Base-by-base conservation (phyloP, 2,888 invertebrate species). In the Cataglyphis cursor region DNA sequence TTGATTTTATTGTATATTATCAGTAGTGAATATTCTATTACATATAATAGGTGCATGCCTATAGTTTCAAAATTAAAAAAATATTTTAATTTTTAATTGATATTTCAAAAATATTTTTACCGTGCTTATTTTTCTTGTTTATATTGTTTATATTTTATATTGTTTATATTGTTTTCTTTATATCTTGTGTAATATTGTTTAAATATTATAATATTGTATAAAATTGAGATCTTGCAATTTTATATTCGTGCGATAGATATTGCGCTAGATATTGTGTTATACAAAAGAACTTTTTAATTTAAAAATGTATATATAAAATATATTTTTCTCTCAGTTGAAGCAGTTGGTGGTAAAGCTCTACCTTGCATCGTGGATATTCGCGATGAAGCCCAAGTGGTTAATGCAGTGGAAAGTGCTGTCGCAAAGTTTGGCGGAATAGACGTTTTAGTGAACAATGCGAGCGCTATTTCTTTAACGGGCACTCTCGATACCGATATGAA, bases 351-450 rank as follows among this genome's bases (percentile, higher is more conserved):
- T 0, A 97, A 98, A 93, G 97, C 97, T 31, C 95, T 99, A 73
- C 98, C 99, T 0, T 98, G 98, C 93, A 95, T 98, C 66, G 98
- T 99, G 0, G 99, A 99, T 95, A 97, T 99, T 15, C 96, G 98
- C 87, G 97, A 97, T 93, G 99, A 99, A 95, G 96, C 95, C 44
- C 97, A 98, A 94, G 95, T 98, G 0, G 95, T 96, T 88, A 96
- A 96, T 62, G 98, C 98, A 3, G 96, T 98, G 21, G 96, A 97
- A 92, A 96, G 96, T 89, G 97, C 98, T 35, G 97, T 98, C 0
- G 96, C 97, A 83, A 97, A 97, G 95, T 99, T 99, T 95, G 99
- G 99, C 48, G 99, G 99, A 15, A 99, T 99, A 91, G 99, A 99
- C 94, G 97, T 99, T 89, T 95, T 98, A 28, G 96, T 99, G 24